Conservation (phyloP, 2,797 vertebrate genomes). For the Gobionotothen gibberifrons region DNA sequence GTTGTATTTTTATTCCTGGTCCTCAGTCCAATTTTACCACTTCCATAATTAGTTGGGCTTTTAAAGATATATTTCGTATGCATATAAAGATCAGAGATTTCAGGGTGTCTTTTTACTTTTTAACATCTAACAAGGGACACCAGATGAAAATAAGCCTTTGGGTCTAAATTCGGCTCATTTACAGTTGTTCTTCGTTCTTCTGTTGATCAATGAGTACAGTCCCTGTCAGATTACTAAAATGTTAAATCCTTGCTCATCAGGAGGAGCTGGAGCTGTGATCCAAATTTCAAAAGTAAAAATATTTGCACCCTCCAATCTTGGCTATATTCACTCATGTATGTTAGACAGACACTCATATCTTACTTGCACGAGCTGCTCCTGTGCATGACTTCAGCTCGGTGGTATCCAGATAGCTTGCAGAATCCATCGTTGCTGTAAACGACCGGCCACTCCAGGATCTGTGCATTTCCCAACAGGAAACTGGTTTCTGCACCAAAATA, state of each 20-base stretch:
- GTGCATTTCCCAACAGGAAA: constrained; percentile 97
- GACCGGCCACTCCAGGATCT: constrained; percentile 97
- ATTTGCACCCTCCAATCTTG: neutral
- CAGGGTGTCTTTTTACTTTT: neutral
- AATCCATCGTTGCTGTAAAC: constrained; percentile 99
- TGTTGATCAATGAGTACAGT: neutral
- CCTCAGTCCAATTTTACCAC: neutral
- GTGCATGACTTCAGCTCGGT: constrained; percentile 99
- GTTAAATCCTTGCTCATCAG: neutral
- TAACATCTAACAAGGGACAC: neutral
- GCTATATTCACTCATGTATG: neutral
- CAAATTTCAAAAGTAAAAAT: neutral
- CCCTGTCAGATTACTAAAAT: neutral
- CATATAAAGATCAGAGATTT: neutral
- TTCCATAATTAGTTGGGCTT: neutral
- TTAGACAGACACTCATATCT: constrained; percentile 28
- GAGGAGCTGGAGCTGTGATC: neutral
- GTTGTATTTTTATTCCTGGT: neutral
- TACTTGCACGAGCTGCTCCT: constrained; percentile 98
- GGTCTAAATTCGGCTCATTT: neutral
- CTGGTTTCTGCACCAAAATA: constrained; percentile 90
- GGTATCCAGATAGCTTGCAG: constrained; percentile 97
- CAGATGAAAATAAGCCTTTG: neutral
- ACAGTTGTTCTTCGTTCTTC: neutral
- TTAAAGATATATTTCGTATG: neutral